Base-by-base conservation (phyloP, 2,888 invertebrate genomes). In the Crioceris asparagi region DNA sequence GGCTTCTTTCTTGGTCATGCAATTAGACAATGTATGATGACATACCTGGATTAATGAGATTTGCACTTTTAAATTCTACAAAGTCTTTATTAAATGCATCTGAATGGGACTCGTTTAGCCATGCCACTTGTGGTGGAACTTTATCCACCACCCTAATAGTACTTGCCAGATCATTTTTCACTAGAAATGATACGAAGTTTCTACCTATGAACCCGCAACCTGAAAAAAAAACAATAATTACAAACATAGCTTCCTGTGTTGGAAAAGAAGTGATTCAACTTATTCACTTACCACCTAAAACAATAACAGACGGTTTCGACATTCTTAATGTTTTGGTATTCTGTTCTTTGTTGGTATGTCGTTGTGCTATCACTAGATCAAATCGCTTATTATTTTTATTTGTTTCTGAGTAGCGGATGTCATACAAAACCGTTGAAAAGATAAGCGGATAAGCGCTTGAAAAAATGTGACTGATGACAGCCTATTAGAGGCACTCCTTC, bases 201-300 rank as follows among this genome's bases (percentile, higher is more conserved):
- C 92, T 77, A 48, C 92, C 92, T 61, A 92, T 83, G 67, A 93
- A 92, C 54, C 92, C 92, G 67, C 90, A 90, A 65, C 92, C 92
- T 92, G 27, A 25, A 38, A 41, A 26, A 33, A 30, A 36, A 17
- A 23, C n/a, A n/a, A n/a, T n/a, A n/a, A n/a, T n/a, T n/a, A n/a
- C n/a, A n/a, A n/a, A n/a, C n/a, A n/a, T n/a, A n/a, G n/a, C n/a
- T n/a, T n/a, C n/a, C n/a, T n/a, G n/a, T n/a, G n/a, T n/a, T 17
- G 32, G 35, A 25, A 16, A 38, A 36, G 27, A 35, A 14, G 30
- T 21, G 4, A 26, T 27, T 17, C 26, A 29, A 14, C 29, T 16
- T 14, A 27, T 29, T 30, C 26, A 37, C 31, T 38, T 43, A 49
- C 49, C 49, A 45, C 48, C 48, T 16, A 48, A 42, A 21, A 48